Conservation (phyloP, 2,797 vertebrate species). For the Falco berigora region DNA sequence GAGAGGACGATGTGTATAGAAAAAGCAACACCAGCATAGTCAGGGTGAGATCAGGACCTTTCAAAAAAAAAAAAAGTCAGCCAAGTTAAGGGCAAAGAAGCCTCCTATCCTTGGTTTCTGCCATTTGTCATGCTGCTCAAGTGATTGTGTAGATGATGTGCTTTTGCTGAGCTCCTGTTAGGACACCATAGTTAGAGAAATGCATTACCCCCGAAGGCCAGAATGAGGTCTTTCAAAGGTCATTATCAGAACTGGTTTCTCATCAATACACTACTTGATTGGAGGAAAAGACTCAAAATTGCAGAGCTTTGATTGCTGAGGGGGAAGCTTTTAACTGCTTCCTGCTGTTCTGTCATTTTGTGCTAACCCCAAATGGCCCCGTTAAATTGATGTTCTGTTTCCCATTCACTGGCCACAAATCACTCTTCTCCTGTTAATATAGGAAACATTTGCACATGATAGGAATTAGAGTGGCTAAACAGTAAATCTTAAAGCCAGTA, state of each 20-base stretch:
- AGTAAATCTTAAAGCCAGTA: background rate
- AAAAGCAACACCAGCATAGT: background rate
- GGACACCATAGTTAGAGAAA: conserved; percentile 37
- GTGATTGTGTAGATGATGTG: background rate
- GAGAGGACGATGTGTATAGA: background rate
- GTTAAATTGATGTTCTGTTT: conserved; percentile 69
- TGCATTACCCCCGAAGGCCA: conserved; percentile 1
- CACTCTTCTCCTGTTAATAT: conserved; percentile 55
- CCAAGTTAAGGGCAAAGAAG: background rate
- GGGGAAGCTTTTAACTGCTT: conserved; percentile 63
- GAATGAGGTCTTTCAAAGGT: conserved; percentile 54
- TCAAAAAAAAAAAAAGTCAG: background rate
- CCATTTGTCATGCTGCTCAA: background rate
- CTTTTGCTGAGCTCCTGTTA: conserved; percentile 12
- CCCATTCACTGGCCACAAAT: conserved; percentile 58
- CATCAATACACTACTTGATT: conserved; percentile 60
- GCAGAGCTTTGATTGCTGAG: conserved; percentile 53
- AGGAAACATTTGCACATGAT: conserved; percentile 34
- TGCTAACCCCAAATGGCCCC: conserved; percentile 49
- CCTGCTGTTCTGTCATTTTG: conserved; percentile 61
- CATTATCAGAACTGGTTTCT: conserved; percentile 55
- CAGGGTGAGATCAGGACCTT: background rate
- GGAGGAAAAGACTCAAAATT: conserved; percentile 58
- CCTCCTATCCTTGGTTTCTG: background rate
- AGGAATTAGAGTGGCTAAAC: background rate